Evolutionary conservation across 2,113 vertebrate species (phyloP).

Genomic region (Megatriorchis doriae): DNA sequence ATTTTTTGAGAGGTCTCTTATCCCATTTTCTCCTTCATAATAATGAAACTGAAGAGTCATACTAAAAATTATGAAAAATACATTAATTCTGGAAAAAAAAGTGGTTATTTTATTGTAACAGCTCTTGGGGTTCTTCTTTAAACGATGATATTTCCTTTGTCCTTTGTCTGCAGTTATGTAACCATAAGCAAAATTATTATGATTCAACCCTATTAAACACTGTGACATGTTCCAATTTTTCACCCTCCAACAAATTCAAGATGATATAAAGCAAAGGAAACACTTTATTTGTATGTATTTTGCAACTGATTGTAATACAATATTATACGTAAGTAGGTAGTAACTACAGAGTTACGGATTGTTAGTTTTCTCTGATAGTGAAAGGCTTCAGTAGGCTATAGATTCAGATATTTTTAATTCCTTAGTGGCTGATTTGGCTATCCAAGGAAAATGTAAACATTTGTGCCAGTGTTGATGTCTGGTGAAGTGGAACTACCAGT

Average conservation of each 20-base stretch:
- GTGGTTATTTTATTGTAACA: not conserved
- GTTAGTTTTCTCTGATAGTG: not conserved
- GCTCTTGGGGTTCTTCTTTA: not conserved
- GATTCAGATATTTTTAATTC: not conserved
- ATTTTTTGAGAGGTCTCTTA: not conserved
- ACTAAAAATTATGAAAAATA: not conserved
- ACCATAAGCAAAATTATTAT: not conserved
- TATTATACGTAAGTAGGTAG: not conserved
- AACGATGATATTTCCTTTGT: not conserved
- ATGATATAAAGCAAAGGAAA: not conserved
- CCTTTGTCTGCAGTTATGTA: not conserved
- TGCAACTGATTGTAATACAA: not conserved
- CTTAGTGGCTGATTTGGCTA: not conserved
- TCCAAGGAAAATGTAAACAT: not conserved
- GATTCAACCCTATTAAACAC: not conserved
- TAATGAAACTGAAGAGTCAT: not conserved
- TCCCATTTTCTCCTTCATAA: not conserved
- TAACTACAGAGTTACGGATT: rapidly evolving
- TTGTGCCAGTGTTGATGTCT: not conserved
- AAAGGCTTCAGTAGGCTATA: not conserved
- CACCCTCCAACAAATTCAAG: not conserved
- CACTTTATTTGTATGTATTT: not conserved
- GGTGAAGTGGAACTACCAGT: not conserved
- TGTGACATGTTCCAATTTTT: not conserved
- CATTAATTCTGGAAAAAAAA: not conserved